These are phyloP conservation scores for Anhinga anhinga DNA, from an alignment of 2,113 vertebrate species.

Conservation along the genomic window DNA sequence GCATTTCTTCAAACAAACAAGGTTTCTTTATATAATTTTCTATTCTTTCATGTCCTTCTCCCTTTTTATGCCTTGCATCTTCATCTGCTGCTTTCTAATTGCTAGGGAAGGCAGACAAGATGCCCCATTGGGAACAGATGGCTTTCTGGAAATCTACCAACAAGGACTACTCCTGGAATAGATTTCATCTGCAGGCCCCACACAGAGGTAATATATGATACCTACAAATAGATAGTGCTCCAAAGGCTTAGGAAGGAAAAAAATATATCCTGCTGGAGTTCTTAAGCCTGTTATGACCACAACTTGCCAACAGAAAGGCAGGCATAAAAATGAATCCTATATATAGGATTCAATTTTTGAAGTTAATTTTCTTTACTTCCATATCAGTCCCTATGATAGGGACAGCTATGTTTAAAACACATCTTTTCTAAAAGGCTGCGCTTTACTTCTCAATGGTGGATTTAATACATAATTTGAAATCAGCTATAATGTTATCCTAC, in stretches of 20 bases:
- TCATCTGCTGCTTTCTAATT: slow-evolving; percentile 64
- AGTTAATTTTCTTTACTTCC: not conserved
- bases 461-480: not conserved
- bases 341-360: slow-evolving; percentile 1
- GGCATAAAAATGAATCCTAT: not conserved
- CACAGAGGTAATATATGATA: slow-evolving; percentile 61
- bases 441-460: not conserved
- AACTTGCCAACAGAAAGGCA: slow-evolving; percentile 15
- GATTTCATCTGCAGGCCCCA: slow-evolving; percentile 66
- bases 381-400: not conserved
- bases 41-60: not conserved
- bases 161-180: slow-evolving; percentile 55
- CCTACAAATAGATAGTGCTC: slow-evolving; percentile 51
- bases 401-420: not conserved
- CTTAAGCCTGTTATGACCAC: slow-evolving; percentile 9
- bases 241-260: slow-evolving; percentile 37
- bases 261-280: slow-evolving; percentile 24
- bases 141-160: slow-evolving; percentile 62
- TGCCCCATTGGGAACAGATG: slow-evolving; percentile 71
- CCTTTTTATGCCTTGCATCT: slow-evolving; percentile 12
- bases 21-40: not conserved
- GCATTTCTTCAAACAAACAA: not conserved
- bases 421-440: not conserved
- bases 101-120: slow-evolving; percentile 60
- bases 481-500: not conserved